phyloP scores from a whole-genome alignment of 92 coral and sea anemone genomes.

The Phenganax marumi region DNA sequence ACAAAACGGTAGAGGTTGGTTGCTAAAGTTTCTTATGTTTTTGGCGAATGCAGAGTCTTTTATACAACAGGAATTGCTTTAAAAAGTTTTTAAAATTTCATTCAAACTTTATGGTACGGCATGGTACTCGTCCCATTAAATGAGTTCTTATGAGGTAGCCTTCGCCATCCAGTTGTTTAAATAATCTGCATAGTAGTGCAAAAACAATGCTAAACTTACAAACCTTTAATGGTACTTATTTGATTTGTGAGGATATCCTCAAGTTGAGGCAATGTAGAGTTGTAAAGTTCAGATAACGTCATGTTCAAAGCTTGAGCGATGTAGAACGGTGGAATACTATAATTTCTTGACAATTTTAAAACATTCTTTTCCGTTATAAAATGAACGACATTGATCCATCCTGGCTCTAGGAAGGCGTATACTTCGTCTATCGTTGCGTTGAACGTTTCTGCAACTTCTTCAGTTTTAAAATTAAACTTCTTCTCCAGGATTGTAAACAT shows the following conservation, averaged over 20 bases:
- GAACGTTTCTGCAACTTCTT: conserved; percentile 26
- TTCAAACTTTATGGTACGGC: too few species aligned
- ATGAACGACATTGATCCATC: conserved; percentile 31
- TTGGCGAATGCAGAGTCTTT: too few species aligned
- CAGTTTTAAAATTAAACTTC: conserved; percentile 32
- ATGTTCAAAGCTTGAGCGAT: conserved; percentile 39
- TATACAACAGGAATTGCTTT: too few species aligned
- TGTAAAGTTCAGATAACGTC: conserved; percentile 17
- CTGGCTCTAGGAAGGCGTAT: conserved; percentile 30
- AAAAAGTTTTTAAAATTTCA: too few species aligned
- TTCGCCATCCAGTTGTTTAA: too few species aligned
- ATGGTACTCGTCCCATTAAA: too few species aligned
- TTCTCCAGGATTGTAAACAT: conserved; percentile 37
- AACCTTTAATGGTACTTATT: conserved; percentile 22
- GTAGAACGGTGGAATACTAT: conserved; percentile 26
- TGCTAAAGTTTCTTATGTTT: too few species aligned
- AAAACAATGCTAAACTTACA: neutral
- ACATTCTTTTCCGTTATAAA: conserved; percentile 32
- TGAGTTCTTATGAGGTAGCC: too few species aligned
- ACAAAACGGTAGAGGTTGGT: too few species aligned
- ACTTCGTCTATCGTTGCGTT: conserved; percentile 1
- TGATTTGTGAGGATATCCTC: conserved; percentile 31
- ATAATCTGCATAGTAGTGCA: too few species aligned
- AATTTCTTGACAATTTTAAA: neutral
- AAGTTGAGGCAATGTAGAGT: conserved; percentile 34